Conservation (phyloP, 2,888 invertebrate species). For the Patella pellucida region DNA sequence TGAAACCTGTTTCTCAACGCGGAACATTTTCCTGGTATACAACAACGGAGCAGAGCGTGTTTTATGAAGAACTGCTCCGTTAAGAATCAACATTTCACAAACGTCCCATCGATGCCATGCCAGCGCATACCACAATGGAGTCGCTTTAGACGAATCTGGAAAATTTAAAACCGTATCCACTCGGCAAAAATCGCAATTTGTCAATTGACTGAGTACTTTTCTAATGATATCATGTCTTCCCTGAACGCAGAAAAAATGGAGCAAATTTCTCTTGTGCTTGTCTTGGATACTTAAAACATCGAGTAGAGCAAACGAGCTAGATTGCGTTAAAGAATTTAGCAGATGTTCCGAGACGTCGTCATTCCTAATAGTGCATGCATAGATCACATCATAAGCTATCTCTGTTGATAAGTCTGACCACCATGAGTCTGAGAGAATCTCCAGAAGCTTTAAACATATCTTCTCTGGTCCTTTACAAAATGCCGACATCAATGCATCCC, state of each 20-base stretch:
- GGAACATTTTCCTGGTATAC: background rate
- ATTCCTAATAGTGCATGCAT: background rate
- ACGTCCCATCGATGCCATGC: slow-evolving; percentile 35
- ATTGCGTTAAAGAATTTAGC: background rate
- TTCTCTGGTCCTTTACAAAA: background rate
- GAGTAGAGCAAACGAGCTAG: background rate
- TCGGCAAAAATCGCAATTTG: background rate
- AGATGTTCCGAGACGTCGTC: background rate
- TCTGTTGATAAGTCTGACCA: background rate
- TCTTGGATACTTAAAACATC: slow-evolving; percentile 20
- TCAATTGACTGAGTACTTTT: background rate
- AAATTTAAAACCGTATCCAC: slow-evolving; percentile 22
- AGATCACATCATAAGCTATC: background rate
- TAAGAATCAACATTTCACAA: slow-evolving; percentile 32
- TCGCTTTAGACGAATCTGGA: slow-evolving; percentile 23
- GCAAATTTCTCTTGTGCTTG: slow-evolving; percentile 20
- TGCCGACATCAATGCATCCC: background rate
- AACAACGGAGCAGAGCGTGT: background rate
- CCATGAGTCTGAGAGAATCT: background rate
- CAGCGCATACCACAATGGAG: slow-evolving; percentile 43
- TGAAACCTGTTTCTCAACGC: background rate
- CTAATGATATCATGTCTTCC: slow-evolving; percentile 14
- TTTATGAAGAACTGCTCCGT: slow-evolving; percentile 22
- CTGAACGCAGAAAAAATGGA: slow-evolving; percentile 19
- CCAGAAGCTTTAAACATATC: background rate